Evolutionary conservation across 2,888 invertebrate genomes (phyloP).

Genomic region (Philereme vetulata): DNA sequence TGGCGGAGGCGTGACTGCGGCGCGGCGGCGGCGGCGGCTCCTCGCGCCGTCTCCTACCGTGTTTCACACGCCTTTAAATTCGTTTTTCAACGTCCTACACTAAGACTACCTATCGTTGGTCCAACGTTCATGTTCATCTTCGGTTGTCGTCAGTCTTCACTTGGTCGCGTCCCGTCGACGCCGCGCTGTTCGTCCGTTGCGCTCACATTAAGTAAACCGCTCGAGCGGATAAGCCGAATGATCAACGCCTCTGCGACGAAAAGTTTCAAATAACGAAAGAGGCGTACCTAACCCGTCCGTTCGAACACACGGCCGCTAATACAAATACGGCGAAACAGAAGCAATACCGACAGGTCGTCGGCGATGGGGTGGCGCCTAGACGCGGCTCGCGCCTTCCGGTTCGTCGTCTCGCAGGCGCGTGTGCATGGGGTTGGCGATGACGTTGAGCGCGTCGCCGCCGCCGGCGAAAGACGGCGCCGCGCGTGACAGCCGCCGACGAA

Average conservation of each 20-base stretch:
- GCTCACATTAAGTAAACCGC: background rate
- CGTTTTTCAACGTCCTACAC: no score
- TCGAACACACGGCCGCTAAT: background rate
- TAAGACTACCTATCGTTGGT: no score
- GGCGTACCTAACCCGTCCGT: background rate
- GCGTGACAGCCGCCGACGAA: conserved; percentile 44
- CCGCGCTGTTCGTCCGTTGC: background rate
- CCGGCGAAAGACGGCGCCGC: conserved; percentile 19
- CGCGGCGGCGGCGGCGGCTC: no score
- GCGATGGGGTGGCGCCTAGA: conserved; percentile 37
- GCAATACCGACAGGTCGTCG: background rate
- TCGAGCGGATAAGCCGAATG: background rate
- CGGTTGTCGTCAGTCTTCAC: no score
- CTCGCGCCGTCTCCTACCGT: no score
- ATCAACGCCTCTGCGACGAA: background rate
- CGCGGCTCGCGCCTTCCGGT: conserved; percentile 44
- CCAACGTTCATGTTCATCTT: no score
- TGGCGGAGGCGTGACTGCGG: no score
- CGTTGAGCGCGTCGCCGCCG: conserved; percentile 43
- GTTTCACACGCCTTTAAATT: no score
- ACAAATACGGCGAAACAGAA: background rate
- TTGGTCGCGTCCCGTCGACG: background rate
- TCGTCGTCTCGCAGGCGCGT: conserved; percentile 41
- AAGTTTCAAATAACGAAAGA: background rate
- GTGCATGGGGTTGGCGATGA: conserved; percentile 74